These are phyloP conservation scores for Bradypodion ventrale DNA, from an alignment of 2,797 vertebrate genomes.

Conservation along the genomic window DNA sequence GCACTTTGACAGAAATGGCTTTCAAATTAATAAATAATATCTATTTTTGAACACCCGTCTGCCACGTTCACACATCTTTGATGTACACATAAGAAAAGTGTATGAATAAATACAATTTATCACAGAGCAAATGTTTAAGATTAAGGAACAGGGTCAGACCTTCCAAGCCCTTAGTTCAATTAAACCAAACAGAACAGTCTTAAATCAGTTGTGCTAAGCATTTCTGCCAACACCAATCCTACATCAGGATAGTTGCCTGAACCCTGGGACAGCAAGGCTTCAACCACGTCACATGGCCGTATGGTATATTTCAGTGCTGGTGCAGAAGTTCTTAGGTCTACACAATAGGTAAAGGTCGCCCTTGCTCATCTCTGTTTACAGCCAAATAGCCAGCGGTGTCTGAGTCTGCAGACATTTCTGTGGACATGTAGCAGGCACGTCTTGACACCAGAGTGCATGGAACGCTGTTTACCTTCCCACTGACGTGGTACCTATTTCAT, in stretches of 20 bases:
- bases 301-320: background rate
- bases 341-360: too few relatives aligned
- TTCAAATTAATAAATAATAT: background rate
- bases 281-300: background rate
- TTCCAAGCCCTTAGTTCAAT: background rate
- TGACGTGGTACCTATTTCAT: too few relatives aligned
- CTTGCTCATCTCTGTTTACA: too few relatives aligned
- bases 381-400: too few relatives aligned
- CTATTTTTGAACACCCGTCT: background rate
- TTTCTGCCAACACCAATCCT: background rate
- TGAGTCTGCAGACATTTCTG: too few relatives aligned
- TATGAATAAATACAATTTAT: background rate
- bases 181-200: background rate
- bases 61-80: background rate
- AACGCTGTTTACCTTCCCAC: too few relatives aligned
- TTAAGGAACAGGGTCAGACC: background rate
- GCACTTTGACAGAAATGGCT: background rate
- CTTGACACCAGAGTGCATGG: too few relatives aligned
- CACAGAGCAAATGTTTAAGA: background rate
- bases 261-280: too few relatives aligned
- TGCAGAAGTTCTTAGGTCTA: background rate
- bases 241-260: background rate
- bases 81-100: background rate
- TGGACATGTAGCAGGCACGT: too few relatives aligned
- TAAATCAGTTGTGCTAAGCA: background rate